Evolutionary conservation across 53 echinoderm and acorn worm genomes (phyloP), one percentile per base, ranked within the genome.

Genomic region (Apostichopus leukothele): DNA sequence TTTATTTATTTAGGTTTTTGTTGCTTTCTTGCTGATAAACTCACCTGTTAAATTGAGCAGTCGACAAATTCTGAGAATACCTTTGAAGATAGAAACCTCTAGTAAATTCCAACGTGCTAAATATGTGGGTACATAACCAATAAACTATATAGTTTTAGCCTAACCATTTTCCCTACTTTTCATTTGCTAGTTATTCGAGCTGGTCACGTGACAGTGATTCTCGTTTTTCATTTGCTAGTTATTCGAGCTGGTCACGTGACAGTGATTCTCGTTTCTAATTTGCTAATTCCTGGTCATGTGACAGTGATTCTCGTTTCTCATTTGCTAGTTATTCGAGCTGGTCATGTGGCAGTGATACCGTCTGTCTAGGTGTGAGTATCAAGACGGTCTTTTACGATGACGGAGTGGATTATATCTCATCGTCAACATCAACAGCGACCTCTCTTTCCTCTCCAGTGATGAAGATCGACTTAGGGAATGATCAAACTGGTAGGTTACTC

Each of bases 361-460:
- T 81, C n/a, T 81, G 81, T 81, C 12, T 81, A 1, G 81, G 81
- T 18, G 81, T 81, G 11, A 59, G 55, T 9, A 52, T 81, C 20
- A 81, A 81, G 59, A 59, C 81, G 1, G 81, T 81, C 14, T 19
- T 54, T 81, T 81, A 81, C 55, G 22, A 81, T 6, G 81, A 21
- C 9, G 53, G 23, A 4, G 81, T 81, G 1, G 81, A 81, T 12
- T 81, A 81, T 4, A 54, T 59, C 12, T 81, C 81, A 59, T 52
- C 54, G 0, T 55, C 81, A 54, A 9, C 81, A 6, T 55, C 81
- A 81, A 9, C 81, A 9, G 55, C 39, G 6, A 54, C 54, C 3
- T 81, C 59, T n/a, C 59, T 59, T 23, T 81, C 81, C 39, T 71
- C 71, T 16, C n/a, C 81, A 4, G 59, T 81, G 59, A 22, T 81